Conservation (phyloP, 2,113 vertebrate species). For the Tilapia sparmanii region DNA sequence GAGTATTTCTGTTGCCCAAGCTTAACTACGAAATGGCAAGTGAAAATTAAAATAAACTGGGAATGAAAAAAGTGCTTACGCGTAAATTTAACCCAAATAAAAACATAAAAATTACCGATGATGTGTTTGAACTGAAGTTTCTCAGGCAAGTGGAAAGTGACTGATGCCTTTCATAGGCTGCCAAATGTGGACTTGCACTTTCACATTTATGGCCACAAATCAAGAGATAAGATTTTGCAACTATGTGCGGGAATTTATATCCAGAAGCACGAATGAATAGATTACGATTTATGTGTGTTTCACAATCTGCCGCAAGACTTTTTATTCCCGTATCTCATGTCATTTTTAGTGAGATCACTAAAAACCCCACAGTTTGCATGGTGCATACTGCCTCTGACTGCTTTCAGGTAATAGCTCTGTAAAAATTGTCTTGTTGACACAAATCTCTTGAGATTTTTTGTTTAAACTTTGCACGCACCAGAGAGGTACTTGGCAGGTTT, state of each 20-base stretch:
- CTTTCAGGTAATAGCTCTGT: not conserved
- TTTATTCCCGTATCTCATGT: not conserved
- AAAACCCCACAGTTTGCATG: not conserved
- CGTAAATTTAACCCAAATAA: too few species aligned
- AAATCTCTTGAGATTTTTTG: not conserved
- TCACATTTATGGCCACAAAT: not conserved
- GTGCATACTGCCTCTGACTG: not conserved
- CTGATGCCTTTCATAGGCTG: not conserved
- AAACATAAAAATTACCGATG: not conserved
- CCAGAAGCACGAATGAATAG: not conserved
- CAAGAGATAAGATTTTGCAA: not conserved
- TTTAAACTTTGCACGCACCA: not conserved
- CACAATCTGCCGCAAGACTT: not conserved
- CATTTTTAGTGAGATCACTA: constrained; percentile 45
- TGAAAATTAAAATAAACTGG: not conserved
- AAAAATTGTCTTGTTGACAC: not conserved
- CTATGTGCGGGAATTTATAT: not conserved
- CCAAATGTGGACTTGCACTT: not conserved
- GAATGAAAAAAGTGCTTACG: not conserved
- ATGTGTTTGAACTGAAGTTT: not conserved
- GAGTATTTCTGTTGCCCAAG: not conserved
- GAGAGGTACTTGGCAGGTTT: not conserved
- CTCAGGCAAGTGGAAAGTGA: not conserved
- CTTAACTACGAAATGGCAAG: not conserved
- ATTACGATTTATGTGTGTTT: not conserved